These are phyloP conservation scores for Rhynchomys soricoides DNA, from an alignment of 2,113 vertebrate species.

Conservation along the genomic window DNA sequence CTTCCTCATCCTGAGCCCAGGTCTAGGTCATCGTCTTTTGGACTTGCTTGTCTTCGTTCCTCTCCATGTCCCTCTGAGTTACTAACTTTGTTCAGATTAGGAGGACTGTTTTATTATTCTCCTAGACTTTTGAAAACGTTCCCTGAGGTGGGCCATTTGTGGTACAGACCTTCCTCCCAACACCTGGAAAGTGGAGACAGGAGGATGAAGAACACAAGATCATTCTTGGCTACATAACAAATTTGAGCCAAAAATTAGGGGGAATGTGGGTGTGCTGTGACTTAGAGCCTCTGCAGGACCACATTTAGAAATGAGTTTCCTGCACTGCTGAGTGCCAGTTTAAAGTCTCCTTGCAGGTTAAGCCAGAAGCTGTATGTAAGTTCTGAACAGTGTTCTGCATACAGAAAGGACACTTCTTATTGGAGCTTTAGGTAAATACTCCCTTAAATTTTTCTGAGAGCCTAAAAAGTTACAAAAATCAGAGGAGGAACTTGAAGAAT, in stretches of 20 bases:
- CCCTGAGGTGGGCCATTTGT: background rate
- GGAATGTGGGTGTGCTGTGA: background rate
- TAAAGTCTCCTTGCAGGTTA: background rate
- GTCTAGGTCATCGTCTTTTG: background rate
- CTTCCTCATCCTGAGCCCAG: background rate
- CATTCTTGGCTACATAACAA: background rate
- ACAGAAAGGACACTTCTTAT: background rate
- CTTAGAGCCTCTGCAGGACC: slow-evolving; percentile 3
- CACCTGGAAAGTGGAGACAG: background rate
- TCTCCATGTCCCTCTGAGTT: background rate
- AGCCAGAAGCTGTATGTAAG: background rate
- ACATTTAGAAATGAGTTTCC: background rate
- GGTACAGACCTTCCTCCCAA: background rate
- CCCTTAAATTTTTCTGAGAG: background rate
- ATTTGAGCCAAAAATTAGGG: background rate
- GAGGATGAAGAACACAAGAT: background rate
- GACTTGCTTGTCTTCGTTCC: background rate
- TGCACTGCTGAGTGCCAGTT: background rate
- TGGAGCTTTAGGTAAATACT: slow-evolving; percentile 39
- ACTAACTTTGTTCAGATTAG: slow-evolving; percentile 29
- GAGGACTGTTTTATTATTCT: slow-evolving; percentile 20
- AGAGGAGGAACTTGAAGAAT: slow-evolving; percentile 21
- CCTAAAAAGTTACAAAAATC: background rate
- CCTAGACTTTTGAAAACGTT: slow-evolving; percentile 12
- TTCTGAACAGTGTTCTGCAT: background rate